phyloP scores from a whole-genome alignment of 1,140 invertebrate genomes.

The Nephila pilipes region DNA sequence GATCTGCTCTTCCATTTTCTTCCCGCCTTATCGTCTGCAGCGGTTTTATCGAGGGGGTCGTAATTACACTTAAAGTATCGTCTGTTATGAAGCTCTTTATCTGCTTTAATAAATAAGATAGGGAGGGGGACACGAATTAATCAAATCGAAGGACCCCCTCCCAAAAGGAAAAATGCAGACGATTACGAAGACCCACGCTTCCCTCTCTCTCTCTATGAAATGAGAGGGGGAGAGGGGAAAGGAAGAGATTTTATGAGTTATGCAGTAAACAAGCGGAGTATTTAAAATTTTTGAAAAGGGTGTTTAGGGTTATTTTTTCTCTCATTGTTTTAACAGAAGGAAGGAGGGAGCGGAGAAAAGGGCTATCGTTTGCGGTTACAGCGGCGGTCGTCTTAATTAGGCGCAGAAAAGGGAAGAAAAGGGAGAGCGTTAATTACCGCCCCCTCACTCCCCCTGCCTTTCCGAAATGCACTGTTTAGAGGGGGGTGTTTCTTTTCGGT shows the following conservation, averaged over 20 bases:
- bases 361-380: no score
- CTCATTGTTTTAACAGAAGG: not conserved
- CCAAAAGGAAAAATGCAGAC: slow-evolving; percentile 1
- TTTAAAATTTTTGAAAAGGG: slow-evolving; percentile 39
- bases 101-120: slow-evolving; percentile 26
- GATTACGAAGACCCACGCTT: not conserved
- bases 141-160: slow-evolving; percentile 2
- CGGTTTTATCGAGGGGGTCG: slow-evolving; percentile 12
- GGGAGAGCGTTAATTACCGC: slow-evolving; percentile 18
- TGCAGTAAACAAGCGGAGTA: slow-evolving; percentile 31
- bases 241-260: slow-evolving; percentile 29
- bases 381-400: slow-evolving; percentile 25
- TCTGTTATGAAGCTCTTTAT: not conserved
- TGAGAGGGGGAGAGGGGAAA: not conserved
- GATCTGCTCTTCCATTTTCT: not conserved
- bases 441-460: not conserved
- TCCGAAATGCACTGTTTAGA: no score
- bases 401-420: slow-evolving; percentile 5
- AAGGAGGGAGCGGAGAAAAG: slow-evolving; percentile 15
- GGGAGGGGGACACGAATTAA: slow-evolving; percentile 10
- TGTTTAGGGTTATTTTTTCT: slow-evolving; percentile 14
- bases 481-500: no score
- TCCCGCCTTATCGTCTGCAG: not conserved
- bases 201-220: not conserved
- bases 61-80: slow-evolving; percentile 38